phyloP scores from a whole-genome alignment of 2,888 invertebrate species.

The Sialis lutaria region DNA sequence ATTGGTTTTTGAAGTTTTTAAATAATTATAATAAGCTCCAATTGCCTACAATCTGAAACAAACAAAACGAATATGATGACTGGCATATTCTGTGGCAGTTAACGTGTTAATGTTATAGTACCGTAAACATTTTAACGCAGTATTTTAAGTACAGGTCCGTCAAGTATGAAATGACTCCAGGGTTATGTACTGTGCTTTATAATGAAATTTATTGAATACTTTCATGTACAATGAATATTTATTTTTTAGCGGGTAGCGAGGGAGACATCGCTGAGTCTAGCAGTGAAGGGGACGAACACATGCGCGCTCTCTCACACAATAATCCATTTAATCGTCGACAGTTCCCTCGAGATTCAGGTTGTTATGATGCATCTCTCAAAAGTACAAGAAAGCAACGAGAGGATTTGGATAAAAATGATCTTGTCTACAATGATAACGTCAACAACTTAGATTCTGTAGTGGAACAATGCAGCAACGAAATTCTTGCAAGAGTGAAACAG shows the following conservation, averaged over 20 bases:
- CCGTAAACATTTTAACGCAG: too few relatives aligned
- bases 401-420: slow-evolving; percentile 27
- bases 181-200: too few relatives aligned
- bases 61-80: too few relatives aligned
- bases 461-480: slow-evolving; percentile 40
- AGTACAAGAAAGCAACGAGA: slow-evolving; percentile 34
- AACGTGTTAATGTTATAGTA: too few relatives aligned
- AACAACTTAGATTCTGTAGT: slow-evolving; percentile 40
- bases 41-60: too few relatives aligned
- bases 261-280: slow-evolving; percentile 64
- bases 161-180: too few relatives aligned
- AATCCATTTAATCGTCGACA: slow-evolving; percentile 65
- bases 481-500: slow-evolving; percentile 36
- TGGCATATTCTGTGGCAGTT: too few relatives aligned
- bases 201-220: too few relatives aligned
- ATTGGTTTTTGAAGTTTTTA: too few relatives aligned
- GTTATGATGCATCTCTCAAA: slow-evolving; percentile 42
- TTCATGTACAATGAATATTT: neutral
- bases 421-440: slow-evolving; percentile 25
- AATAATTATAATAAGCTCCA: too few relatives aligned
- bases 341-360: slow-evolving; percentile 68
- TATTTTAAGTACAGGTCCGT: too few relatives aligned
- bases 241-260: slow-evolving; percentile 48
- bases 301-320: slow-evolving; percentile 22
- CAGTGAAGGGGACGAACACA: slow-evolving; percentile 54